Evolutionary conservation across 23 tunicate genomes (phyloP).

Genomic region (Oikopleura vanhoeffeni): DNA sequence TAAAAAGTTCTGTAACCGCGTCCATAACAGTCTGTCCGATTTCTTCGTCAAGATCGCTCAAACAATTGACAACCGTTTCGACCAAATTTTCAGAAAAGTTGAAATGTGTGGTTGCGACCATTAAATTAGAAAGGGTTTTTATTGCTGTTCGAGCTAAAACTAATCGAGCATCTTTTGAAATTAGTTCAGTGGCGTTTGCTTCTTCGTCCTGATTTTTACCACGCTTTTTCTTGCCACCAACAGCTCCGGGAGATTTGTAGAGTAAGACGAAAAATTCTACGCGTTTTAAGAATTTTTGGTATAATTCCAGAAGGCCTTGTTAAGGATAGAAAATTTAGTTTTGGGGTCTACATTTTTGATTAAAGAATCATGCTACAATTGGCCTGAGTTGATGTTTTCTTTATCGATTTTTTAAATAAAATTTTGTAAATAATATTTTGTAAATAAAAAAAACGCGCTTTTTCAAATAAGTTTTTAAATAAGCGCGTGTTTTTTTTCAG

Average conservation of each 20-base stretch:
- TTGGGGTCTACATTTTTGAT: no score
- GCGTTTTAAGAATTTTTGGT: neutral
- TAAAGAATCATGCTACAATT: no score
- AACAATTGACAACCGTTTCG: neutral
- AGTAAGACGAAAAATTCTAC: neutral
- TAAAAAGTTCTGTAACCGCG: neutral
- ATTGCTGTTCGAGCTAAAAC: neutral
- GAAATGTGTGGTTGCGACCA: conserved; percentile 4
- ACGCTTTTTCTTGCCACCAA: neutral
- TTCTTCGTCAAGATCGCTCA: neutral
- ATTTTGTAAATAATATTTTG: no score
- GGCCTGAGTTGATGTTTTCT: no score
- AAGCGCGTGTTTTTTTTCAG: no score
- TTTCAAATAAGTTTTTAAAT: no score
- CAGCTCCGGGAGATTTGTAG: neutral
- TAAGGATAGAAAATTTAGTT: no score
- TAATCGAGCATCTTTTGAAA: neutral
- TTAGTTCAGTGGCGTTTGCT: neutral
- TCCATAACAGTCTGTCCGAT: neutral
- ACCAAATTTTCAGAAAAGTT: neutral
- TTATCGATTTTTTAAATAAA: no score
- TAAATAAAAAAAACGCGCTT: no score
- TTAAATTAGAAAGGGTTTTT: neutral
- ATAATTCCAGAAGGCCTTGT: neutral
- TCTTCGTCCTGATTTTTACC: neutral